A percentile compares a stretch with the other conserved stretches of the same genome.
Conservation (phyloP, 2,888 invertebrate species). For the Plusia festucae region DNA sequence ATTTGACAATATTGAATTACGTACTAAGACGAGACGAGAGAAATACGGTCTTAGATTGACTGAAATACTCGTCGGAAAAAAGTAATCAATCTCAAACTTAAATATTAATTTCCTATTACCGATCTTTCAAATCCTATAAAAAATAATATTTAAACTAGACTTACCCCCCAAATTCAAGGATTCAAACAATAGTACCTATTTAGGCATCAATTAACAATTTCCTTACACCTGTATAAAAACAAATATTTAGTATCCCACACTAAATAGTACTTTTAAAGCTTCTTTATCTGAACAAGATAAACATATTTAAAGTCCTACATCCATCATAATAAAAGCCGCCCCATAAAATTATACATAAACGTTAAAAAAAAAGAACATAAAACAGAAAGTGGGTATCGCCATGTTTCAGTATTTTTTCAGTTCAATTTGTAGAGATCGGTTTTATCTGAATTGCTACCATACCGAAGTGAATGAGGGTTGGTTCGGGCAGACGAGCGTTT, state of each 20-base stretch:
- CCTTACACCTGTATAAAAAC: background rate
- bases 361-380: conserved; percentile 55
- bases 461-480: conserved; percentile 71
- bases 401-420: conserved; percentile 72
- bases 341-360: conserved; percentile 56
- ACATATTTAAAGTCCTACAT: conserved; percentile 42
- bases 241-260: conserved; percentile 17
- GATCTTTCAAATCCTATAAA: too few species aligned
- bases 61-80: too few species aligned
- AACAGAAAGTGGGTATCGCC: conserved; percentile 53
- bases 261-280: conserved; percentile 30
- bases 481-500: conserved; percentile 60
- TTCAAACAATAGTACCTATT: background rate
- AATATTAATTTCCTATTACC: too few species aligned
- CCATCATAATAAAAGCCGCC: conserved; percentile 56
- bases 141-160: too few species aligned
- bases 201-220: background rate
- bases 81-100: too few species aligned
- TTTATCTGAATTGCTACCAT: conserved; percentile 89
- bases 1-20: too few species aligned
- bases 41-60: too few species aligned
- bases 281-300: conserved; percentile 42
- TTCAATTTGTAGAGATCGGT: conserved; percentile 85
- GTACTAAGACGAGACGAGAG: too few species aligned
- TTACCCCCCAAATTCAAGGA: background rate